Percentiles rank a stretch among this genome's conserved stretches.
Conservation (phyloP, 92 coral and sea anemone genomes). For the Diadumene lineata region DNA sequence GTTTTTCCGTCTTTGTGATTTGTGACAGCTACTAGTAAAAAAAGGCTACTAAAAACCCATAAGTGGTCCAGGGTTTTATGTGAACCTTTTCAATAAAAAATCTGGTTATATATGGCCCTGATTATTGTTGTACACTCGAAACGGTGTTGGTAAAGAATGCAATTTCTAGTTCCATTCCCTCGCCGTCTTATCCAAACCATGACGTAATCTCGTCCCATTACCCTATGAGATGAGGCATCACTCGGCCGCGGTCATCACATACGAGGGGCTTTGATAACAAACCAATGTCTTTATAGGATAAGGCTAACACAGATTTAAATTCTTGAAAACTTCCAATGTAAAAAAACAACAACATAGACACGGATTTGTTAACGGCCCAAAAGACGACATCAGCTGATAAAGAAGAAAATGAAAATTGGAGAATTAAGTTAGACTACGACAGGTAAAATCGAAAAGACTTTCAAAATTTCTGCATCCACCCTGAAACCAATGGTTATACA, state of each 20-base stretch:
- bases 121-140: too few relatives aligned
- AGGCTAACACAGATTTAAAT: neutral
- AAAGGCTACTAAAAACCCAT: too few relatives aligned
- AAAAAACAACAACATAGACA: neutral
- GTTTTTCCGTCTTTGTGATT: too few relatives aligned
- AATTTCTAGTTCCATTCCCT: neutral
- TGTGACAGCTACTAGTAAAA: too few relatives aligned
- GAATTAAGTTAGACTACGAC: neutral
- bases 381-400: too few relatives aligned
- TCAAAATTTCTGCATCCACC: too few relatives aligned
- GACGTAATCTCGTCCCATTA: slow-evolving; percentile 34
- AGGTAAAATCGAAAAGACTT: slow-evolving; percentile 17
- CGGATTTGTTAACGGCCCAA: too few relatives aligned
- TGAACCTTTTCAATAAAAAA: too few relatives aligned
- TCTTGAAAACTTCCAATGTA: neutral
- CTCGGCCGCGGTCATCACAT: neutral
- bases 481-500: too few relatives aligned
- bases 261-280: neutral
- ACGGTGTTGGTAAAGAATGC: too few relatives aligned
- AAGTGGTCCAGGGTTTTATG: too few relatives aligned
- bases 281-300: neutral
- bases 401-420: neutral
- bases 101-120: too few relatives aligned
- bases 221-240: neutral
- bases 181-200: neutral